Base-by-base conservation (phyloP, 2,113 vertebrate species). In the Gracilinanus agilis region DNA sequence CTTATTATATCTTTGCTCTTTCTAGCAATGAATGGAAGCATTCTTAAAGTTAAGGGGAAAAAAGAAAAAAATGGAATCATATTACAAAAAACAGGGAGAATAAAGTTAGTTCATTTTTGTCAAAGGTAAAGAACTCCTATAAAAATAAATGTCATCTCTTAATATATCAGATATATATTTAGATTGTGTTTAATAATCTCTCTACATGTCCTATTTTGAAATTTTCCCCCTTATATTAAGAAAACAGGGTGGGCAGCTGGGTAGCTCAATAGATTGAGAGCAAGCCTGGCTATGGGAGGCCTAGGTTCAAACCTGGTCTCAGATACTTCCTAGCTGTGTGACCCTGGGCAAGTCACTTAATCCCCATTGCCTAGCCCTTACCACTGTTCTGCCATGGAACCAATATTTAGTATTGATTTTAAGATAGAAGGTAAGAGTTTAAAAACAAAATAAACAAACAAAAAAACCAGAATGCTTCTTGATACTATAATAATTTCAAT, bases 401-500 rank as follows among this genome's bases (percentile, higher is more conserved):
- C 2, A 5, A 49, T 49, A 49, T 49, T 49, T 49, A 49, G 49
- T 49, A 49, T 49, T 5, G 5, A 49, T 49, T 49, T 5, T 49
- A 49, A 49, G 49, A 49, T 49, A 5, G 5, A 49, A 49, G 49
- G 49, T 49, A 49, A 49, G 49, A 5, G 49, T 49, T 49, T 49
- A 49, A 49, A 49, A 49, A 49, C 49, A 49, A 49, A 49, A 49
- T n/a, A n/a, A n/a, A n/a, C n/a, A 49, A 49, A 49, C 49, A 49
- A 49, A 49, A 2, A 49, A 49, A 49, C 49, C 49, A 83, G n/a
- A 40, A 40, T 83, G 16, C n/a, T 83, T 23, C n/a, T 83, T 83
- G n/a, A 83, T 34, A 83, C 67, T 40, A 21, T 40, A 83, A 83
- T 83, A 44, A 96, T 67, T 95, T 96, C 25, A 95, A 94, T 93